Base-by-base conservation (phyloP, 2,113 vertebrate species). In the Brachypteracias leptosomus region DNA sequence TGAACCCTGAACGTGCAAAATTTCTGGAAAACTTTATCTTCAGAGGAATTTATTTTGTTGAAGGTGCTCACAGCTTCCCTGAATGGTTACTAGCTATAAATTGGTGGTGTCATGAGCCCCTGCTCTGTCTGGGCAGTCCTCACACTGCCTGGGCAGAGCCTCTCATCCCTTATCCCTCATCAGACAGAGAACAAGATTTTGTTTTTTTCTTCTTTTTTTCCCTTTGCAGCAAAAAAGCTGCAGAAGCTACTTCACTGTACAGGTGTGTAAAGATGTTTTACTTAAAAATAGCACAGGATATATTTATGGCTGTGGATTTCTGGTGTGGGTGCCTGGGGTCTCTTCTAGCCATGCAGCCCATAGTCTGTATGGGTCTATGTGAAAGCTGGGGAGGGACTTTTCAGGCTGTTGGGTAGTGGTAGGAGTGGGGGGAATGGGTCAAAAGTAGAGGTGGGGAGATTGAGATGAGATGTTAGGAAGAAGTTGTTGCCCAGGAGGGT, bases 1-100 rank as follows among this genome's bases (percentile, higher is more conserved):
- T 20, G 4, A 36, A 40, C 52, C 36, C 10, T 1, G 1, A 61
- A 51, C 13, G 33, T 0, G 1, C 25, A 33, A 57, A 44, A 35
- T 4, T 14, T 31, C 57, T 26, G 38, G 38, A 42, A 58, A 75
- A 58, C 29, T 13, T 57, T 13, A 18, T 63, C 22, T 11, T 42
- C 42, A 42, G 42, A 42, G 42, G 11, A 11, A 42, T 42, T 42
- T 42, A 12, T 58, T 35, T 40, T 29, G 26, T 57, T 84, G 19
- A n/a, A 54, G 29, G 62, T 49, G 6, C 33, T 38, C 38, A 58
- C 15, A 55, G 57, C 44, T 44, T 35, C 46, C 63, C 35, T 10
- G 40, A 55, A 55, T 10, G 7, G 11, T 22, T 33, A 29, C 10
- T 18, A 59, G 6, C 17, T 63, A 40, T 13, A 61, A 29, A 52